phyloP scores from a whole-genome alignment of 2,113 vertebrate species.

The Macquaria australasica region DNA sequence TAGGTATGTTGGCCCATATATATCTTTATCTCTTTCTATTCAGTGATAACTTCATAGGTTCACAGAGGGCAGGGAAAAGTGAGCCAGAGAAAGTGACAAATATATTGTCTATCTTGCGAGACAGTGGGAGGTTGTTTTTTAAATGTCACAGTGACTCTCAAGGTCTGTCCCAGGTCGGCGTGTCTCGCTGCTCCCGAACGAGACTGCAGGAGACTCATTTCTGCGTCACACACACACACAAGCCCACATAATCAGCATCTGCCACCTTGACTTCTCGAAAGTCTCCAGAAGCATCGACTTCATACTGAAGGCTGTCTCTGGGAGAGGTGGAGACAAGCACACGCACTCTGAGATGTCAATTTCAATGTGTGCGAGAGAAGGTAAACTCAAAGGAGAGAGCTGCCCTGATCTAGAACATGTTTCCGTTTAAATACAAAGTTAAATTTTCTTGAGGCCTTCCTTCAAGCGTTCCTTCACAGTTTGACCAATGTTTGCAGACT shows the following conservation, averaged over 20 bases:
- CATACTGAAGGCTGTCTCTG: neutral
- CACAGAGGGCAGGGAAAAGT: slow-evolving; percentile 15
- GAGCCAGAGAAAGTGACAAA: slow-evolving; percentile 42
- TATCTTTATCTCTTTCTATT: slow-evolving; percentile 33
- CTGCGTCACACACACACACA: neutral
- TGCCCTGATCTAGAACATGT: neutral
- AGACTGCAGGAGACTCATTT: slow-evolving; percentile 30
- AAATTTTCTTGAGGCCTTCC: neutral
- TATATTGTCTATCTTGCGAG: slow-evolving; percentile 50
- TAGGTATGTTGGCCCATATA: slow-evolving; percentile 15
- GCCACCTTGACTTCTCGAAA: slow-evolving; percentile 5
- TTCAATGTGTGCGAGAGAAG: neutral
- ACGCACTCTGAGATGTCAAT: neutral
- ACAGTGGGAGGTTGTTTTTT: slow-evolving; percentile 49
- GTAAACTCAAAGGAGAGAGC: neutral
- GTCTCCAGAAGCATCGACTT: slow-evolving; percentile 25
- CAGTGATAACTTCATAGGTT: slow-evolving; percentile 22
- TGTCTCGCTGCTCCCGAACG: slow-evolving; percentile 7
- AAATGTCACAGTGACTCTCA: slow-evolving; percentile 66
- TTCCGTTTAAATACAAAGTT: neutral
- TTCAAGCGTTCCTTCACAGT: slow-evolving; percentile 1
- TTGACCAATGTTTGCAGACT: slow-evolving; percentile 11
- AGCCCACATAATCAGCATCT: slow-evolving; percentile 14
- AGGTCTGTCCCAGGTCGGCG: slow-evolving; percentile 48
- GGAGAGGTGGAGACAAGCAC: neutral